Conservation (phyloP, 1,140 invertebrate genomes). For the Drosophila tristis region DNA sequence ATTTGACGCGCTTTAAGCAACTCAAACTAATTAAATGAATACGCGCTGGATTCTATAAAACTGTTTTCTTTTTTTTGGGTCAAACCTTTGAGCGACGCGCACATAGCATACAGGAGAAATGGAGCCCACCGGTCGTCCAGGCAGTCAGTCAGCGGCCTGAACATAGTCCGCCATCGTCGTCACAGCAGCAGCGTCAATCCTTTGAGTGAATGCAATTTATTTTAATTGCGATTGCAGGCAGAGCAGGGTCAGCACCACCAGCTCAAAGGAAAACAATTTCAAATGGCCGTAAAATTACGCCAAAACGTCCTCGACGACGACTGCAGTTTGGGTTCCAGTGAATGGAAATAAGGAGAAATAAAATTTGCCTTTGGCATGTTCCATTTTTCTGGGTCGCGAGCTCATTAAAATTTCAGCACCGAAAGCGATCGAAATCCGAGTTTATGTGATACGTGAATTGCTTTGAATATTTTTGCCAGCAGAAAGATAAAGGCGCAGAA, state of each 20-base stretch:
- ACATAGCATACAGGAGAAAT: slow-evolving; percentile 4
- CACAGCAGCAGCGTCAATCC: slow-evolving; percentile 7
- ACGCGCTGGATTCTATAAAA: not conserved
- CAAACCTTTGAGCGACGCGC: slow-evolving; percentile 16
- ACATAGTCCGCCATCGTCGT: slow-evolving; percentile 1
- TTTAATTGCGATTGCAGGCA: slow-evolving; percentile 60
- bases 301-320: slow-evolving; percentile 6
- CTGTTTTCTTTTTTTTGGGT: not conserved
- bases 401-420: slow-evolving; percentile 49
- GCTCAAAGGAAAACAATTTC: slow-evolving; percentile 42
- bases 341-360: slow-evolving; percentile 8
- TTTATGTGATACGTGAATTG: slow-evolving; percentile 19
- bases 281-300: slow-evolving; percentile 44
- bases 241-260: not conserved
- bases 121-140: not conserved
- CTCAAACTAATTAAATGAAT: slow-evolving; percentile 4
- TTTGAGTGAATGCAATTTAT: slow-evolving; percentile 65
- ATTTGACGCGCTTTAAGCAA: no score
- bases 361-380: slow-evolving; percentile 4
- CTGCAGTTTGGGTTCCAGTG: no score
- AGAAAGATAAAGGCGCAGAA: not conserved
- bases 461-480: slow-evolving; percentile 20
- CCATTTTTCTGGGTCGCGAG: slow-evolving; percentile 31
- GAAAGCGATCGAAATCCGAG: slow-evolving; percentile 5
- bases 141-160: not conserved